Percentiles rank a stretch among this genome's conserved stretches.
phyloP scores from a whole-genome alignment of 64 coral and sea anemone genomes.

The Stichodactyla helianthus region DNA sequence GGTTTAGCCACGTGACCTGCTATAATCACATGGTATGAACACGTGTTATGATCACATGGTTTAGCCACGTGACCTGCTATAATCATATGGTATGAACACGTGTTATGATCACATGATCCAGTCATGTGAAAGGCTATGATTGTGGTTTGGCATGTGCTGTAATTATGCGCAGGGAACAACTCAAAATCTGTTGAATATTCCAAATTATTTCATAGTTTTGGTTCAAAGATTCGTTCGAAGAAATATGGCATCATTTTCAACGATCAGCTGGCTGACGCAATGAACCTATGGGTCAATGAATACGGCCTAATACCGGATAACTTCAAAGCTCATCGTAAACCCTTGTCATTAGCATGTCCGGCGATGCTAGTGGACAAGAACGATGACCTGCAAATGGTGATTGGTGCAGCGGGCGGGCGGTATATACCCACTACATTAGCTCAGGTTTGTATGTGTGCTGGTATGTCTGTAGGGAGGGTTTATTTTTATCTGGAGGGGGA shows the following conservation, averaged over 20 bases:
- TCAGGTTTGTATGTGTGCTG: constrained; percentile 23
- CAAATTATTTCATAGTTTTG: constrained; percentile 14
- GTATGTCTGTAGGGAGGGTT: too few species aligned
- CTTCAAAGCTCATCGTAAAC: constrained; percentile 50
- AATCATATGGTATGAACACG: neutral
- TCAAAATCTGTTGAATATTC: neutral
- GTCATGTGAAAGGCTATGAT: too few species aligned
- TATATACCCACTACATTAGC: constrained; percentile 68
- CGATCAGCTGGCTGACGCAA: constrained; percentile 63
- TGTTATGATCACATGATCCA: neutral
- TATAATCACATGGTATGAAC: too few species aligned
- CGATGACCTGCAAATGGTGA: constrained; percentile 71
- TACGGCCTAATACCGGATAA: constrained; percentile 53
- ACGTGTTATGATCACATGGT: too few species aligned
- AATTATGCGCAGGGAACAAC: neutral
- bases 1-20: too few species aligned
- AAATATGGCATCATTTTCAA: constrained; percentile 67
- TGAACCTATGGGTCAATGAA: constrained; percentile 66
- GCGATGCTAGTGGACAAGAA: constrained; percentile 63
- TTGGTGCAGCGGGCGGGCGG: constrained; percentile 76
- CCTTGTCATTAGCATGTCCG: constrained; percentile 71
- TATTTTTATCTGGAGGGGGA: too few species aligned
- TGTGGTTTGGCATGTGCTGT: neutral
- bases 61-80: too few species aligned
- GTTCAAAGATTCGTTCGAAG: constrained; percentile 39